phyloP scores from a whole-genome alignment of 2,888 invertebrate species.

The Tetanocera ferruginea region DNA sequence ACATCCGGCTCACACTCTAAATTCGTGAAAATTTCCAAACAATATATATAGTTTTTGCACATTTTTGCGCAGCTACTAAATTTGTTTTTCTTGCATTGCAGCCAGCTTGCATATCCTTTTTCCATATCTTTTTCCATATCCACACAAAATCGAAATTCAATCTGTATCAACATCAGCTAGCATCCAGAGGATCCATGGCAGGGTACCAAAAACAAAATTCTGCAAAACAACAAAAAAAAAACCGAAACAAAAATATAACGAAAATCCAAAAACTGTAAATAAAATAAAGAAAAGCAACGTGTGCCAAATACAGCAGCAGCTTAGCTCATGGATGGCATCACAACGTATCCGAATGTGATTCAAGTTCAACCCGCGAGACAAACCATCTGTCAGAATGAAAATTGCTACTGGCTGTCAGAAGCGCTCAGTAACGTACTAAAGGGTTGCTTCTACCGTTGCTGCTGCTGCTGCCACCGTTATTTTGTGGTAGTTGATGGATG shows the following conservation, averaged over 20 bases:
- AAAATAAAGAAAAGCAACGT: conserved; percentile 52
- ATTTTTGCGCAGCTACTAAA: conserved; percentile 32
- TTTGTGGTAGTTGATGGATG: conserved; percentile 29
- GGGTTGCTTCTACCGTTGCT: conserved; percentile 38
- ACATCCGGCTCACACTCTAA: not conserved
- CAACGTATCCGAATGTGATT: conserved; percentile 43
- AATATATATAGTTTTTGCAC: conserved; percentile 25
- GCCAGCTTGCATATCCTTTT: conserved; percentile 26
- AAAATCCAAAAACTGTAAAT: conserved; percentile 19
- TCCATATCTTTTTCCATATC: conserved; percentile 5
- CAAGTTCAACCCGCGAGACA: conserved; percentile 60
- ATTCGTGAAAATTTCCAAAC: not conserved
- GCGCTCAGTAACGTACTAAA: conserved; percentile 14
- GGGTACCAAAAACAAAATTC: conserved; percentile 5
- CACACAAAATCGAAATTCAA: conserved; percentile 38
- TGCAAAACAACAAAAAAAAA: not conserved
- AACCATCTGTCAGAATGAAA: conserved; percentile 63
- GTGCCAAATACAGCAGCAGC: conserved; percentile 55
- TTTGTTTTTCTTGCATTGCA: conserved; percentile 17
- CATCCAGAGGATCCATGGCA: conserved; percentile 15
- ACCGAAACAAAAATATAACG: not conserved
- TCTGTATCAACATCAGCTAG: conserved; percentile 33
- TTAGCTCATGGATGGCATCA: conserved; percentile 11
- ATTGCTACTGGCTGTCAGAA: conserved; percentile 41
- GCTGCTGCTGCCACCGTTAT: conserved; percentile 20